Conservation (phyloP, 2,888 invertebrate species). For the Anthrax anthrax region DNA sequence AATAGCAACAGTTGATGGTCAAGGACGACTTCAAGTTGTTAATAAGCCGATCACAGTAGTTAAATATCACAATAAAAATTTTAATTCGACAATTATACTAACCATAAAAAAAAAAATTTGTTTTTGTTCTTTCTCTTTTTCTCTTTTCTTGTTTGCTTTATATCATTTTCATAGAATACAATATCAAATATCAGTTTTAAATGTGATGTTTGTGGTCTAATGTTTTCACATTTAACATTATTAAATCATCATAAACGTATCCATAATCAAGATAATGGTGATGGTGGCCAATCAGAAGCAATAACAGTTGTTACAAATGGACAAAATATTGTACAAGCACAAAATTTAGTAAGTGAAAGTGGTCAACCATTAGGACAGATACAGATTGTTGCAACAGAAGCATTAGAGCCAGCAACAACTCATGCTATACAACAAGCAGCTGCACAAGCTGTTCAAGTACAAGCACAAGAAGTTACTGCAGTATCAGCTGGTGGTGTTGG, state of each 20-base stretch:
- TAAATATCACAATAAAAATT: background rate
- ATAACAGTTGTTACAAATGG: conserved; percentile 43
- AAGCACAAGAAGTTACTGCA: conserved; percentile 15
- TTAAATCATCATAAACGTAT: conserved; percentile 78
- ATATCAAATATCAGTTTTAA: conserved; percentile 74
- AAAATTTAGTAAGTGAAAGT: conserved; percentile 32
- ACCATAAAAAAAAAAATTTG: too few relatives aligned
- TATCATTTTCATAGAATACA: conserved; percentile 46
- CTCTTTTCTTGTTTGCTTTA: background rate
- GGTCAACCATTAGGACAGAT: conserved; percentile 38
- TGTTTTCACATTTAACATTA: conserved; percentile 67
- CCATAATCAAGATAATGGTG: conserved; percentile 48
- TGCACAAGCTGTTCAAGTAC: conserved; percentile 15
- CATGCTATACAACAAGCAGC: conserved; percentile 15
- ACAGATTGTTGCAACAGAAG: conserved; percentile 44
- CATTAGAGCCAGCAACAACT: conserved; percentile 22
- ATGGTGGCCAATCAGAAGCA: conserved; percentile 34
- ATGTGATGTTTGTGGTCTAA: conserved; percentile 74
- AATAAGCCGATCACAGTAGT: conserved; percentile 30
- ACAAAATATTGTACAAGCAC: conserved; percentile 28
- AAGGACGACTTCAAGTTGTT: conserved; percentile 33
- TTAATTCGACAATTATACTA: background rate
- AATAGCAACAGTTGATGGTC: conserved; percentile 32
- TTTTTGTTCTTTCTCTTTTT: too few relatives aligned
- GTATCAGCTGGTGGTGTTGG: background rate